Conservation (phyloP, 2,113 vertebrate genomes). For the Eurystomus gularis region DNA sequence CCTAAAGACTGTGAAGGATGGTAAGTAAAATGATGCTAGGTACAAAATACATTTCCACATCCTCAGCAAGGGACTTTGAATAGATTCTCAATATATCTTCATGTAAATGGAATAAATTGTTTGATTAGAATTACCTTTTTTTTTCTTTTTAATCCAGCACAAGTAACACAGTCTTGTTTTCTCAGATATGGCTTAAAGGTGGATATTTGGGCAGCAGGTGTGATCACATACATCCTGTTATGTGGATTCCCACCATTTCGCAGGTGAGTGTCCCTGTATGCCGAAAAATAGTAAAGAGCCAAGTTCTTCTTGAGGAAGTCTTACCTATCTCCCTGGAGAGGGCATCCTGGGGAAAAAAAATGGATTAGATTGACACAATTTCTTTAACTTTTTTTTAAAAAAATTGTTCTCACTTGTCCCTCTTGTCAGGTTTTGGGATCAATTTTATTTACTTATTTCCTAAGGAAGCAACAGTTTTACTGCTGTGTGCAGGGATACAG, state of each 20-base stretch:
- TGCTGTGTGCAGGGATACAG: rapidly evolving
- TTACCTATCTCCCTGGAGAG: neutral
- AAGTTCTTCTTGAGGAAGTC: neutral
- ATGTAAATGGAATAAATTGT: neutral
- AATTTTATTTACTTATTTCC: neutral
- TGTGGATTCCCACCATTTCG: constrained; percentile 98
- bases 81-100: neutral
- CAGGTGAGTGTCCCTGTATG: constrained; percentile 77
- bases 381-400: neutral
- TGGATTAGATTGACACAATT: neutral
- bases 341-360: neutral
- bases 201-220: constrained; percentile 96
- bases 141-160: neutral
- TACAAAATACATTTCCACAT: neutral
- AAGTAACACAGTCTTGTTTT: neutral
- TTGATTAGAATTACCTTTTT: neutral
- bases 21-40: neutral
- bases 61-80: neutral
- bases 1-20: neutral
- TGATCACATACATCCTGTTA: constrained; percentile 96
- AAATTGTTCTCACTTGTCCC: neutral
- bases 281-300: neutral
- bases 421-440: neutral
- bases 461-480: neutral
- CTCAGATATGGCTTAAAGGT: constrained; percentile 95